Evolutionary conservation across 2,888 invertebrate species (phyloP).

Genomic region (Chloroclysta siterata): DNA sequence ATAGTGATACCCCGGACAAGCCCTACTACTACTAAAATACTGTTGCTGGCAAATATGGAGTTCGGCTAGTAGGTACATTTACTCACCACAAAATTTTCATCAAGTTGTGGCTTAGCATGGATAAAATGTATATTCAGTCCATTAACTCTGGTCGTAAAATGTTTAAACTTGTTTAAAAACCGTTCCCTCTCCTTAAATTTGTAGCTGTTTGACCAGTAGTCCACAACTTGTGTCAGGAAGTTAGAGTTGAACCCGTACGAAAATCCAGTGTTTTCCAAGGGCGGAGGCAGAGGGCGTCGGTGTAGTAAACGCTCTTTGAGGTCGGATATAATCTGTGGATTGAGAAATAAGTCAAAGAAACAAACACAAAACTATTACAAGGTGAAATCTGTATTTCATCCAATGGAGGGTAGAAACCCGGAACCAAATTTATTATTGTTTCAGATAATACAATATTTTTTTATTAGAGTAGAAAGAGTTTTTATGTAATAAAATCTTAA

Average conservation of each 20-base stretch:
- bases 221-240: constrained; percentile 87
- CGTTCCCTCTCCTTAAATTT: constrained; percentile 87
- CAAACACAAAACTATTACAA: too few relatives aligned
- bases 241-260: constrained; percentile 92
- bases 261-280: constrained; percentile 89
- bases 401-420: too few relatives aligned
- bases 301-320: constrained; percentile 83
- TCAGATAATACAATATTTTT: too few relatives aligned
- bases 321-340: constrained; percentile 75
- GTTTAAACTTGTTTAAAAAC: constrained; percentile 89
- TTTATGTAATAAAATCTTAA: too few relatives aligned
- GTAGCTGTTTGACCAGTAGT: constrained; percentile 92
- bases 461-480: too few relatives aligned
- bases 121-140: constrained; percentile 90
- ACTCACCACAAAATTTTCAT: constrained; percentile 53
- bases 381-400: too few relatives aligned
- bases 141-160: constrained; percentile 91
- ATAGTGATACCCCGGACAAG: too few relatives aligned
- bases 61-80: background rate
- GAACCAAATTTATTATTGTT: too few relatives aligned
- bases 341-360: constrained; percentile 6
- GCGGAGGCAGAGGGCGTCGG: constrained; percentile 73
- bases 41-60: too few relatives aligned
- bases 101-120: constrained; percentile 85
- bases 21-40: too few relatives aligned